Percentiles rank a stretch among this genome's conserved stretches.
These are phyloP conservation scores for Pteronura brasiliensis DNA, from an alignment of 2,113 vertebrate genomes.

Conservation along the genomic window DNA sequence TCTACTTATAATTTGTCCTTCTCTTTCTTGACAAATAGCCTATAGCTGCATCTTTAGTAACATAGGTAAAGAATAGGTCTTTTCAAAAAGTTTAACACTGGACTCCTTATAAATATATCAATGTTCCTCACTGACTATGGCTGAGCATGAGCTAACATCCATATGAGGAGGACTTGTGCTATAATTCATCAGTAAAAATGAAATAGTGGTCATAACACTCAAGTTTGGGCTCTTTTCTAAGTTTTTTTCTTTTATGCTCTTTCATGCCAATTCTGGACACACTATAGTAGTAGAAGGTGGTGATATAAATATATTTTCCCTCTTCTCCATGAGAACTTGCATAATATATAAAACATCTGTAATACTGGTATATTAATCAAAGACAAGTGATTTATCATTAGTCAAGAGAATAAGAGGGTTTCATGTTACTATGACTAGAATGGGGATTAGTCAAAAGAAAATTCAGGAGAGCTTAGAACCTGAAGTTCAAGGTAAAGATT, in stretches of 20 bases:
- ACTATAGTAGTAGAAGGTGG: neutral
- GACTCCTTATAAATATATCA: neutral
- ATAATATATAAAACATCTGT: neutral
- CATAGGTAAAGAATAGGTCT: neutral
- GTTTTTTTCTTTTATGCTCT: neutral
- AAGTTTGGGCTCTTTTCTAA: neutral
- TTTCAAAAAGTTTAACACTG: neutral
- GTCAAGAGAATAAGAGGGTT: neutral
- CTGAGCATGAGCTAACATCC: neutral
- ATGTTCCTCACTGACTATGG: neutral
- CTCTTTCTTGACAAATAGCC: neutral
- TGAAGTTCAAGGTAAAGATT: neutral
- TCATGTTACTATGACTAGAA: neutral
- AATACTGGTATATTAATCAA: neutral
- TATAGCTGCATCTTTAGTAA: neutral
- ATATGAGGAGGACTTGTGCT: neutral
- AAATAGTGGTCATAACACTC: too few relatives aligned
- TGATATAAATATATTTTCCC: neutral
- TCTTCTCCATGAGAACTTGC: neutral
- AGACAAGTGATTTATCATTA: neutral
- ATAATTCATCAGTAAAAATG: neutral
- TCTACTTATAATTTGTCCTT: neutral
- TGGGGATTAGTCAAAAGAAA: neutral
- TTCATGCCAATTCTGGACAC: neutral
- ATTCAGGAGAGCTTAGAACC: neutral